Evolutionary conservation across 2,797 vertebrate species (phyloP).

Genomic region (Rhodeus uyekii): DNA sequence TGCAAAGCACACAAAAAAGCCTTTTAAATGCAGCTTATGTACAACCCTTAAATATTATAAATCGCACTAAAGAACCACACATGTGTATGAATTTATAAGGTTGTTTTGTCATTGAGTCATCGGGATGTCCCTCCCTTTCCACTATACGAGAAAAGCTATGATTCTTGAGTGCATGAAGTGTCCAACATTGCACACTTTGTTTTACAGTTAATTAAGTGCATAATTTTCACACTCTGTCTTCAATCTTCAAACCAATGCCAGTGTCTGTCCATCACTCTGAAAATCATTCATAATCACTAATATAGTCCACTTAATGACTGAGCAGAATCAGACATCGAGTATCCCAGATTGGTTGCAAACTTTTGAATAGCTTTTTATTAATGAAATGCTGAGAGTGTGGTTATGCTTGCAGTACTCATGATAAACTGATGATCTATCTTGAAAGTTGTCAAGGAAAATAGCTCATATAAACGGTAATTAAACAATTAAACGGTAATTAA

Average conservation of each 20-base stretch:
- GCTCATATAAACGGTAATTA: neutral
- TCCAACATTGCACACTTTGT: neutral
- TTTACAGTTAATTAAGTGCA: neutral
- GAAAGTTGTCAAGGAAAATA: too few species aligned
- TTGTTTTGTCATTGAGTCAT: neutral
- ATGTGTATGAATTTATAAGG: neutral
- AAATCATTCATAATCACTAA: neutral
- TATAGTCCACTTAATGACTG: too few species aligned
- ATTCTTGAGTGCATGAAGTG: too few species aligned
- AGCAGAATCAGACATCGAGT: neutral
- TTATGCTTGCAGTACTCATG: neutral
- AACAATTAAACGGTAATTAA: neutral
- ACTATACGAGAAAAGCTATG: neutral
- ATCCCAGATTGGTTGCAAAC: neutral
- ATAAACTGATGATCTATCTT: neutral
- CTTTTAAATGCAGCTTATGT: neutral
- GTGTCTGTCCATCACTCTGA: neutral
- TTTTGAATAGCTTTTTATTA: neutral
- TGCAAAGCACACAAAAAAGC: neutral
- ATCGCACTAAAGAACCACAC: neutral
- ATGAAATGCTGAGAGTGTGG: neutral
- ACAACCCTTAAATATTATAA: neutral
- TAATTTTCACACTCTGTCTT: too few species aligned
- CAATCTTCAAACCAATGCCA: too few species aligned
- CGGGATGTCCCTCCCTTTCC: neutral